Conservation (phyloP, 2,797 vertebrate genomes). For the Morus bassanus region DNA sequence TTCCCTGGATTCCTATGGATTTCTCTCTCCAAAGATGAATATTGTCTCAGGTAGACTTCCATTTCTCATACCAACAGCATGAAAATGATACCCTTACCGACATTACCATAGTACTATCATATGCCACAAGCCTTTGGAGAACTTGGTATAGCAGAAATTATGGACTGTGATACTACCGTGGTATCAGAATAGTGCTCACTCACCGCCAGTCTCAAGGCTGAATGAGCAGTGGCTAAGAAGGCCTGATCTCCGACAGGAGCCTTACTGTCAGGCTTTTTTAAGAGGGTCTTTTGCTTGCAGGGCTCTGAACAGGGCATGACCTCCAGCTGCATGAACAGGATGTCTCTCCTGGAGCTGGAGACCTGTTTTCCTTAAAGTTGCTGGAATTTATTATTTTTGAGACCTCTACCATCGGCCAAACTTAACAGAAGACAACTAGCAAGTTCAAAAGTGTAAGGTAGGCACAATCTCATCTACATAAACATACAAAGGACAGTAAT, state of each 20-base stretch:
- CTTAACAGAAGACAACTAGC: not conserved
- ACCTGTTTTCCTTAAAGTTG: not conserved
- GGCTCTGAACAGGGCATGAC: not conserved
- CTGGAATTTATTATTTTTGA: not conserved
- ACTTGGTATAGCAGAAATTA: not conserved
- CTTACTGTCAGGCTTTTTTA: not conserved
- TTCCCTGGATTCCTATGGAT: not conserved
- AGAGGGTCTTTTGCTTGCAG: not conserved
- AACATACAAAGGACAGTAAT: slow-evolving; percentile 23
- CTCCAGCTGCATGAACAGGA: not conserved
- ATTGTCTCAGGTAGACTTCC: not conserved
- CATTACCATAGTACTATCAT: not conserved
- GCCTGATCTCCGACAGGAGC: not conserved
- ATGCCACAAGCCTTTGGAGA: not conserved
- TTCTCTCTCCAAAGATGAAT: not conserved
- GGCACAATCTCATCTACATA: slow-evolving; percentile 27
- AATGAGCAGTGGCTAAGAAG: not conserved
- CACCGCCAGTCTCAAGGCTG: not conserved
- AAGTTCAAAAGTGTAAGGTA: slow-evolving; percentile 28
- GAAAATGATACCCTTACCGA: accelerated
- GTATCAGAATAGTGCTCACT: not conserved
- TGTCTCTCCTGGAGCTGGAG: not conserved
- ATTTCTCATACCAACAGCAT: not conserved
- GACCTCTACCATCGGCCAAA: not conserved
- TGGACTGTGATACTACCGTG: not conserved